Evolutionary conservation across 2,888 invertebrate genomes (phyloP), one percentile per base, ranked within the genome.

Genomic region (Therioaphis trifolii): DNA sequence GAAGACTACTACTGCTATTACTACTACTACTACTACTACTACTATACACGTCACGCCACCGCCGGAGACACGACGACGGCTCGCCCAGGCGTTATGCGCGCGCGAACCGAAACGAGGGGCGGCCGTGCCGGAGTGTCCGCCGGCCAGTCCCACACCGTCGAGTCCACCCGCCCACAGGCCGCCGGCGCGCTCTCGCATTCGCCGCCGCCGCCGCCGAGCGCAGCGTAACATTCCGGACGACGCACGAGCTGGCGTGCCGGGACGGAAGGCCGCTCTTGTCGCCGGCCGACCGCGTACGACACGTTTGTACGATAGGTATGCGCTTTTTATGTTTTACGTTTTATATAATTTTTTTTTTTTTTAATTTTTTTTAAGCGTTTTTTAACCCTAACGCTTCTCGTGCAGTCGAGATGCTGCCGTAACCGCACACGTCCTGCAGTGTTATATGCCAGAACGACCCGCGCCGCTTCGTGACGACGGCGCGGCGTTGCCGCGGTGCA

Each of bases 101-200:
- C 78, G 78, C 68, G 68, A 77, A 77, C 77, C 78, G 68, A 68
- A 52, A 52, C 78, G 78, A 40, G 72, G 72, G 80, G 71, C 71
- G 80, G 71, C 80, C 80, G 61, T 82, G 58, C 35, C 61, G 72
- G 46, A 68, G 77, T 77, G 29, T 35, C 71, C 29, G 69, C 71
- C 52, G 79, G 72, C 72, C 80, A 72, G 80, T 72, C 80, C 80
- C 80, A 80, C 80, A 24, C 71, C 43, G 61, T 46, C 80, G 46
- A 49, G 71, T 72, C 80, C 35, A 63, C 80, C 79, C 80, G 72
- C 80, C 80, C 72, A 72, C 80, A 46, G 72, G 35, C 58, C 58
- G 71, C 55, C 24, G 68, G 24, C 78, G 78, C 69, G 58, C 55
- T 61, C 43, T 61, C 61, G 71, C 69, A 66, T 55, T 58, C 71